Base-by-base conservation (phyloP, 2,113 vertebrate genomes). In the Oxyura jamaicensis region DNA sequence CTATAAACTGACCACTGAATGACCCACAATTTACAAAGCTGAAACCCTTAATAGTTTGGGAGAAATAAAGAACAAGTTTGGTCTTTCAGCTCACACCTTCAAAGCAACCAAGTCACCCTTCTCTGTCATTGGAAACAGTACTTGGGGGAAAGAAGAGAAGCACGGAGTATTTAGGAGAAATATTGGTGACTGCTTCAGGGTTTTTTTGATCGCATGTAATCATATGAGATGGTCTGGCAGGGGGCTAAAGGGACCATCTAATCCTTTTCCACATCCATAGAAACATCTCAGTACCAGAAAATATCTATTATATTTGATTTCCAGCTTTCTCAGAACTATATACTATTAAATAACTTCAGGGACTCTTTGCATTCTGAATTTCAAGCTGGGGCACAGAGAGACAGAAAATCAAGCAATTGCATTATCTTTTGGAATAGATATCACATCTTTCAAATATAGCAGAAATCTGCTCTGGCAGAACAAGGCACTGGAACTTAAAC, bases 331-430 rank as follows among this genome's bases (percentile, higher is more conserved):
- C 79, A 86, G 90, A 83, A 74, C 41, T 13, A 31, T 39, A 80
- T 63, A 29, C 36, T 74, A 86, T 80, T 94, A 91, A 94, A 92
- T 87, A 96, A 93, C 81, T 94, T 92, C 55, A 83, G 71, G 60
- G 63, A 93, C 86, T 80, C 44, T 86, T 91, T 91, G 73, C 67
- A 83, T 91, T 91, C 75, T 83, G 79, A 87, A 94, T 94, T 96
- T 96, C 87, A 88, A 88, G 67, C 75, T 88, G 56, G 36, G 35
- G 22, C 33, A 48, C 28, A 91, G 36, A 77, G 36, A 92, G 17
- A 91, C 19, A 83, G 75, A 93, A 92, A 87, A 92, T 44, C 62
- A 91, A 88, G 85, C 59, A 94, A 86, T 63, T 91, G 72, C 42
- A 78, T 95, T 92, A 75, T 52, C 35, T 84, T 86, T 86, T 81